phyloP scores from a whole-genome alignment of 2,797 vertebrate genomes.

The Amphiprion clarkii region DNA sequence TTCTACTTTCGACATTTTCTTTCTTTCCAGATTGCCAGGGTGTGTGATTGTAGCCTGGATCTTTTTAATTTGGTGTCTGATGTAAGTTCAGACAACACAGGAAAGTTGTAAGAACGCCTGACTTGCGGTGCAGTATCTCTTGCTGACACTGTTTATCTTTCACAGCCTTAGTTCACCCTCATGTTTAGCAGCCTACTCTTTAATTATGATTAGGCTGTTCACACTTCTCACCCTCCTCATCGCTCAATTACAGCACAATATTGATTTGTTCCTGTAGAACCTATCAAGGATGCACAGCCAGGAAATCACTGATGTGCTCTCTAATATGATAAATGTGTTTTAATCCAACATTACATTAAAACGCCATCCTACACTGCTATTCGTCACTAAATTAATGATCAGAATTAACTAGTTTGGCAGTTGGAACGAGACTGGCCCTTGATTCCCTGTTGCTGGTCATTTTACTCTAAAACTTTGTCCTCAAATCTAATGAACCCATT shows the following conservation, averaged over 20 bases:
- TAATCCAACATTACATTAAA: slow-evolving; percentile 87
- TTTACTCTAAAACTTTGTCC: slow-evolving; percentile 77
- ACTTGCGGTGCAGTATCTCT: slow-evolving; percentile 52
- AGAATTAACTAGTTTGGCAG: slow-evolving; percentile 84
- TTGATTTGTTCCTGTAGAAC: slow-evolving; percentile 88
- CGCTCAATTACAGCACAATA: slow-evolving; percentile 89
- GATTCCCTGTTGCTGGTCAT: slow-evolving; percentile 78
- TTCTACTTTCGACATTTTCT: not conserved
- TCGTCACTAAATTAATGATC: slow-evolving; percentile 87
- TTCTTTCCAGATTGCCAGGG: not conserved
- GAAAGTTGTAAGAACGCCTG: slow-evolving; percentile 59
- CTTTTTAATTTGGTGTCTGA: slow-evolving; percentile 64
- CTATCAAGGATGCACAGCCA: slow-evolving; percentile 86
- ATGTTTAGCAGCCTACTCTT: slow-evolving; percentile 79
- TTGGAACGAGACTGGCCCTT: slow-evolving; percentile 75
- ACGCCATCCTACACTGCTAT: slow-evolving; percentile 84
- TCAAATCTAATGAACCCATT: slow-evolving; percentile 77
- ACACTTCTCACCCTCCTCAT: slow-evolving; percentile 87
- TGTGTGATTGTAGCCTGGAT: slow-evolving; percentile 43
- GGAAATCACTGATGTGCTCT: slow-evolving; percentile 86
- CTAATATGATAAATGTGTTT: slow-evolving; percentile 90
- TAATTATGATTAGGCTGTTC: slow-evolving; percentile 90
- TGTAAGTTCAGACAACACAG: slow-evolving; percentile 75
- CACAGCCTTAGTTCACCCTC: slow-evolving; percentile 68
- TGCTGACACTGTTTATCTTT: slow-evolving; percentile 78